phyloP scores from a whole-genome alignment of 2,888 invertebrate species.

The Tuberolachnus salignus region DNA sequence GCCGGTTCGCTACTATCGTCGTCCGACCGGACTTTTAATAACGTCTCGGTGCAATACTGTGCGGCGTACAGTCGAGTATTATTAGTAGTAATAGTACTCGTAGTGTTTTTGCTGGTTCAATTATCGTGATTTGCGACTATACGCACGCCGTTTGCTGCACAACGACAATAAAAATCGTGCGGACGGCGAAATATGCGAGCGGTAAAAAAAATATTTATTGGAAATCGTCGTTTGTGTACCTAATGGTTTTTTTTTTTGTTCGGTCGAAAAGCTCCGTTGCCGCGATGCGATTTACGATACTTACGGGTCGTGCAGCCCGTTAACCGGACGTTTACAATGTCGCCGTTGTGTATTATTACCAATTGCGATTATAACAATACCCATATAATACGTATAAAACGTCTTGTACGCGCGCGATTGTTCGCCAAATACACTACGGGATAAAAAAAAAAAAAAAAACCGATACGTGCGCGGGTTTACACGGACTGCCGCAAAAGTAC shows the following conservation, averaged over 20 bases:
- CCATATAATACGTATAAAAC: background rate
- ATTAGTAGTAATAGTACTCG: no score
- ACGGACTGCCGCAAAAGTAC: background rate
- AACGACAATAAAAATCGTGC: background rate
- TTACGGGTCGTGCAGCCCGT: constrained; percentile 8
- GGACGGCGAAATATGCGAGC: background rate
- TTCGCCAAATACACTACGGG: constrained; percentile 3
- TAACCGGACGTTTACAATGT: constrained; percentile 30
- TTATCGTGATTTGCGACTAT: constrained; percentile 9
- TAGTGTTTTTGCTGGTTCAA: constrained; percentile 17
- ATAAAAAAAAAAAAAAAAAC: background rate
- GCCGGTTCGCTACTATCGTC: background rate
- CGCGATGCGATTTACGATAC: constrained; percentile 35
- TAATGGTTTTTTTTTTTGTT: no score
- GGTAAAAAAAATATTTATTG: background rate
- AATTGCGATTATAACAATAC: no score
- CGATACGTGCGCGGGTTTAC: no score
- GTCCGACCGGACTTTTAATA: background rate
- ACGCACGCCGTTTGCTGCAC: background rate
- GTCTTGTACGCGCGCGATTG: background rate
- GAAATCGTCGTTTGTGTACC: no score
- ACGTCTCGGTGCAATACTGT: background rate
- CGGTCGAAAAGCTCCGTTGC: constrained; percentile 1
- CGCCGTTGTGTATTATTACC: no score
- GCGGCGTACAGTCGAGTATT: background rate